Evolutionary conservation across 2,888 invertebrate genomes (phyloP).

Genomic region (Drosophila picticornis): DNA sequence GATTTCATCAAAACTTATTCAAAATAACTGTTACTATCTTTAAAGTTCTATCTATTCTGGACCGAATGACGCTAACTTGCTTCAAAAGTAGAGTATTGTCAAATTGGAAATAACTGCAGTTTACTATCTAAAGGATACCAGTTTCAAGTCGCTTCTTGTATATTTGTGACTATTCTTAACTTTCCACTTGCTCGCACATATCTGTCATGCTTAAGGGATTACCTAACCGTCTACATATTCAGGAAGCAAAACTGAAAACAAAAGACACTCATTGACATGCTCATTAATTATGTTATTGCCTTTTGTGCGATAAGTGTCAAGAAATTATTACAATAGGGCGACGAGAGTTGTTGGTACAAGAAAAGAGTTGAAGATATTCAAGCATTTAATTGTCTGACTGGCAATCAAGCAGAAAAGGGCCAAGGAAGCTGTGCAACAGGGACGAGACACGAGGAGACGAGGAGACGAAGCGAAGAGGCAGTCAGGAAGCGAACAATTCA

Average conservation of each 20-base stretch:
- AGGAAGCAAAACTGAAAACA: slow-evolving; percentile 58
- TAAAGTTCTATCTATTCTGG: background rate
- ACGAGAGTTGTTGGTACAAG: slow-evolving; percentile 28
- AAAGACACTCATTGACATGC: slow-evolving; percentile 78
- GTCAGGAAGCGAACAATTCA: slow-evolving; percentile 74
- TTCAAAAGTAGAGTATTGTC: background rate
- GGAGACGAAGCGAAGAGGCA: slow-evolving; percentile 3
- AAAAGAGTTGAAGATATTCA: slow-evolving; percentile 62
- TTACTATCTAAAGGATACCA: slow-evolving; percentile 7
- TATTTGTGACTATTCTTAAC: background rate
- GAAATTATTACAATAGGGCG: slow-evolving; percentile 78
- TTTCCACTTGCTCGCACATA: slow-evolving; percentile 32
- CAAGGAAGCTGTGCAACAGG: slow-evolving; percentile 18
- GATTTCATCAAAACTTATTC: background rate
- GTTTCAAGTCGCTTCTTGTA: slow-evolving; percentile 1
- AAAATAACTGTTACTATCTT: background rate
- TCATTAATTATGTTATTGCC: slow-evolving; percentile 81
- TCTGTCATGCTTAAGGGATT: slow-evolving; percentile 51
- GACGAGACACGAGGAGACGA: background rate
- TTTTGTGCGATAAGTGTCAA: slow-evolving; percentile 81
- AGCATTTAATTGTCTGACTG: slow-evolving; percentile 78
- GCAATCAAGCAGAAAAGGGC: slow-evolving; percentile 73
- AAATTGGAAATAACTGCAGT: background rate
- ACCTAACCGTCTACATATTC: slow-evolving; percentile 55
- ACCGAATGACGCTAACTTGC: background rate